Conservation (phyloP, 2,113 vertebrate genomes). For the Australoheros scitulus region DNA sequence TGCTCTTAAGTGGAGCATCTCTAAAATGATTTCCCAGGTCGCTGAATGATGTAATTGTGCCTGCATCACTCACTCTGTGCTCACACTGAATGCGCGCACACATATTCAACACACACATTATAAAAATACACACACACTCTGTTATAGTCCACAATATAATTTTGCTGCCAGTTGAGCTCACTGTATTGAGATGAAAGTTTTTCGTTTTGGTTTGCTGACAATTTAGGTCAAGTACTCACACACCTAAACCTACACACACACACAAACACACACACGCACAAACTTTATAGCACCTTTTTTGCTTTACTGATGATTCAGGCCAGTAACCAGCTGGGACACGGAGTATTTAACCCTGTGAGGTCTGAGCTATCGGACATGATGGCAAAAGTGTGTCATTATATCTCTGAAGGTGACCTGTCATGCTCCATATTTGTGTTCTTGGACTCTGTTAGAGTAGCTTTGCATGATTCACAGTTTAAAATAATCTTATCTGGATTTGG, state of each 20-base stretch:
- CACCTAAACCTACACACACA: neutral
- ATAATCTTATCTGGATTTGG: neutral
- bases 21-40: constrained; percentile 73
- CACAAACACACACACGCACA: neutral
- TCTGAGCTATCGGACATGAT: neutral
- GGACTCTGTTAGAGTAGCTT: neutral
- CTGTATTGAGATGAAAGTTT: constrained; percentile 48
- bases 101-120: constrained; percentile 5
- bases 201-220: constrained; percentile 41
- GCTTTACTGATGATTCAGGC: constrained; percentile 54
- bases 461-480: neutral
- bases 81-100: constrained; percentile 1
- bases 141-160: neutral
- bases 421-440: neutral
- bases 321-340: constrained; percentile 48
- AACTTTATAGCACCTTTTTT: constrained; percentile 17
- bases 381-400: neutral
- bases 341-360: neutral
- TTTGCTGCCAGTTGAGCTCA: constrained; percentile 48
- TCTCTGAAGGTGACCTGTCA: neutral
- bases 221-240: constrained; percentile 47
- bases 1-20: constrained; percentile 68
- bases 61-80: constrained; percentile 51
- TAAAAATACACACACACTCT: neutral
- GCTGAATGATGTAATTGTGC: constrained; percentile 66